Evolutionary conservation across 2,888 invertebrate genomes (phyloP).

Genomic region (Herminia tarsipennalis): DNA sequence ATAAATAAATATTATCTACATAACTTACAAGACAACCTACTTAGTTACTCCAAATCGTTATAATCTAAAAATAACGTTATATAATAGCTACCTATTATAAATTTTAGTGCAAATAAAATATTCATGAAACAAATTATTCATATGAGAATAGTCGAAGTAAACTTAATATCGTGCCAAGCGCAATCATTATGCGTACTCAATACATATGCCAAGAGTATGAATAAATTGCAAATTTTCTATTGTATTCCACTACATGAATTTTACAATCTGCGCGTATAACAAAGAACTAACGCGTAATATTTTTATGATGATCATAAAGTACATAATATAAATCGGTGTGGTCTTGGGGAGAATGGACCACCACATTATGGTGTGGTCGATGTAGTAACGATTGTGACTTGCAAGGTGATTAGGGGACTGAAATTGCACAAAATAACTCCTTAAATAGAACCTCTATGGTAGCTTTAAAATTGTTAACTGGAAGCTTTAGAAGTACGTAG

Average conservation of each 20-base stretch:
- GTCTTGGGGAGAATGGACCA: constrained; percentile 5
- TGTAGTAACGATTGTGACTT: no score
- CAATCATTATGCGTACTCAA: constrained; percentile 14
- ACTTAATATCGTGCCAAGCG: constrained; percentile 4
- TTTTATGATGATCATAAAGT: constrained; percentile 11
- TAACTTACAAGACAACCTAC: neutral
- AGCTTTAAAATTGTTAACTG: no score
- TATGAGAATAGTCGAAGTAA: constrained; percentile 7
- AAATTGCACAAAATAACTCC: no score
- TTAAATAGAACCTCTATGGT: no score
- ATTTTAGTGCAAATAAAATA: constrained; percentile 7
- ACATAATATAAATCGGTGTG: constrained; percentile 8
- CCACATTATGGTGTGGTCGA: neutral
- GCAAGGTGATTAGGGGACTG: no score
- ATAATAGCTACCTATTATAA: neutral
- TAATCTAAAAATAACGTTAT: constrained; percentile 6
- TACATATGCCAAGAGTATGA: constrained; percentile 2
- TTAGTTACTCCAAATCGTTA: neutral
- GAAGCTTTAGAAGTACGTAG: no score
- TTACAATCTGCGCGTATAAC: constrained; percentile 10
- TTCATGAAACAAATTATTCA: constrained; percentile 12
- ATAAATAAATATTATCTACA: no score
- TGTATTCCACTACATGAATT: constrained; percentile 11
- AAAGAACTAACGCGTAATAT: constrained; percentile 6
- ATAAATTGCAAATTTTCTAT: constrained; percentile 14